These are phyloP conservation scores for Apistogramma diplotaenia DNA, from an alignment of 2,113 vertebrate genomes.

Conservation along the genomic window DNA sequence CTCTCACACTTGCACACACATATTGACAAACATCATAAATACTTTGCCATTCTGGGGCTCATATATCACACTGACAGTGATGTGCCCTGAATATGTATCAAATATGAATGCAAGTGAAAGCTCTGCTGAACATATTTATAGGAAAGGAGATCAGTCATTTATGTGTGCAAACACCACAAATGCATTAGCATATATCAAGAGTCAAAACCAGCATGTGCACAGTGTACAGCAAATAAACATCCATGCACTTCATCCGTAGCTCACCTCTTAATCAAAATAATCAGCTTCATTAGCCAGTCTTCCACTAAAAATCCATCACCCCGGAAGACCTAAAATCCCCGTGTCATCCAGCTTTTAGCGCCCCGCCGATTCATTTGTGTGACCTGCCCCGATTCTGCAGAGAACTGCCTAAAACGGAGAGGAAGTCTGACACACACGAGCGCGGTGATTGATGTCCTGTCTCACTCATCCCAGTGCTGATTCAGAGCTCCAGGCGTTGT, in stretches of 20 bases:
- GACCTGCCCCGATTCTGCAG: slow-evolving; percentile 37
- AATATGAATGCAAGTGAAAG: neutral
- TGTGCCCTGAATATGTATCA: neutral
- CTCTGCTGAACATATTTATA: slow-evolving; percentile 3
- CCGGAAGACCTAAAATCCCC: neutral
- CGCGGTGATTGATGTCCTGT: slow-evolving; percentile 59
- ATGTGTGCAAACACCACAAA: neutral
- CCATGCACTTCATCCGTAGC: neutral
- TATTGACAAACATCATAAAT: slow-evolving; percentile 20
- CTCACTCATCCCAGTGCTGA: slow-evolving; percentile 48
- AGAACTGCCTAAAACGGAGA: slow-evolving; percentile 20
- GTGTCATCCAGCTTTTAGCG: slow-evolving; percentile 41
- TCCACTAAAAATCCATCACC: neutral
- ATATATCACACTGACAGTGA: slow-evolving; percentile 32
- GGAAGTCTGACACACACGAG: slow-evolving; percentile 51
- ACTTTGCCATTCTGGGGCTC: neutral
- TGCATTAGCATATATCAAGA: slow-evolving; percentile 7
- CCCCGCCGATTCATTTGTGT: slow-evolving; percentile 43
- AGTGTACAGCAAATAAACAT: neutral
- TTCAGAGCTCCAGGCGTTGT: slow-evolving; percentile 44
- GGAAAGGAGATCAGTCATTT: slow-evolving; percentile 17
- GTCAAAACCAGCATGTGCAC: neutral
- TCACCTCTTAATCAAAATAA: slow-evolving; percentile 6
- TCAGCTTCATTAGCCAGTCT: neutral
- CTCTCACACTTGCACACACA: neutral